These are phyloP conservation scores for Cydia pomonella DNA, from an alignment of 1,140 invertebrate genomes.

Conservation along the genomic window DNA sequence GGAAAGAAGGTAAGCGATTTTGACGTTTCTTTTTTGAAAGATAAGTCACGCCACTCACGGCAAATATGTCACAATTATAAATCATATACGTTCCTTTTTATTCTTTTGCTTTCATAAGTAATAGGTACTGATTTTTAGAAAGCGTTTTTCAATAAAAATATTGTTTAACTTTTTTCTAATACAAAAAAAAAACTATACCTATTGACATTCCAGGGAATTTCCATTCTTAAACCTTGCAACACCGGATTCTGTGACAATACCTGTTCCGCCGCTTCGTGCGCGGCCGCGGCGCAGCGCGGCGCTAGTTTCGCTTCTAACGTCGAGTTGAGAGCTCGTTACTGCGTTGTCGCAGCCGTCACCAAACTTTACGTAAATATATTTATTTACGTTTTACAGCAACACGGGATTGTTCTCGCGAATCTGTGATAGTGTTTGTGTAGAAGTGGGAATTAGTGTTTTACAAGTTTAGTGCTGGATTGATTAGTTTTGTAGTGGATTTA, in stretches of 20 bases:
- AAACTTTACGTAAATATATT: constrained; percentile 20
- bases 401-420: constrained; percentile 35
- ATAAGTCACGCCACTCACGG: too few relatives aligned
- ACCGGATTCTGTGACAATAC: constrained; percentile 27
- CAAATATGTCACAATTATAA: too few relatives aligned
- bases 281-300: not conserved
- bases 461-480: constrained; percentile 40
- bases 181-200: too few relatives aligned
- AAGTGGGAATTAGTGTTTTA: constrained; percentile 44
- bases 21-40: too few relatives aligned
- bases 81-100: too few relatives aligned
- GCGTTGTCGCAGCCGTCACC: not conserved
- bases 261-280: constrained; percentile 4
- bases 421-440: constrained; percentile 55
- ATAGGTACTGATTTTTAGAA: too few relatives aligned
- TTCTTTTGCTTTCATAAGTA: too few relatives aligned
- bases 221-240: not conserved
- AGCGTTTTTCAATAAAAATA: too few relatives aligned
- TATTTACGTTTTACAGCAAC: not conserved
- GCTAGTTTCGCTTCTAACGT: constrained; percentile 22
- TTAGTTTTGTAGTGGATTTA: constrained; percentile 63
- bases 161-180: too few relatives aligned
- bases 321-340: not conserved
- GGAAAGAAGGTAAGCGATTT: too few relatives aligned
- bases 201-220: not conserved